Conservation (phyloP, 2,113 vertebrate genomes). For the Benitochromis conjunctus region DNA sequence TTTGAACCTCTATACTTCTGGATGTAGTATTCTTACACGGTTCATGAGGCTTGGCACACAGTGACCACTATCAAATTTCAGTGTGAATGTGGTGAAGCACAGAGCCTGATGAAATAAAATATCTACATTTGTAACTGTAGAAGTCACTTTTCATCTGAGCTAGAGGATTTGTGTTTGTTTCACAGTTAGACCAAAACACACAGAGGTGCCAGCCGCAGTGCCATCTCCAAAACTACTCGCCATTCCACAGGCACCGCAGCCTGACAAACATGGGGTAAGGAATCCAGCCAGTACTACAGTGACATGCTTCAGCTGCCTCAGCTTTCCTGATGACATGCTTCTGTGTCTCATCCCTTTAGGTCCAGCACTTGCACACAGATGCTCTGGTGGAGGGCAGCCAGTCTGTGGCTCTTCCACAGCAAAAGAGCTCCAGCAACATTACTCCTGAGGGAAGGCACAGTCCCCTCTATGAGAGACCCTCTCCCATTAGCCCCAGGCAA, state of each 20-base stretch:
- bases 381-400: not conserved
- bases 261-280: constrained; percentile 83
- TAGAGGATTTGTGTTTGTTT: not conserved
- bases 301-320: not conserved
- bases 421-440: constrained; percentile 90
- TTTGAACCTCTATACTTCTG: not conserved
- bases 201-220: constrained; percentile 81
- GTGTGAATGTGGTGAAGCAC: not conserved
- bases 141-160: not conserved
- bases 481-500: constrained; percentile 81
- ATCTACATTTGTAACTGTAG: not conserved
- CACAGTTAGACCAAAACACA: constrained; percentile 86
- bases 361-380: constrained; percentile 75
- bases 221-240: constrained; percentile 83
- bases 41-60: not conserved
- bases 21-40: not conserved
- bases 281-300: not conserved
- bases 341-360: not conserved
- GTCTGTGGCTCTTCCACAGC: constrained; percentile 70
- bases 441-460: constrained; percentile 90
- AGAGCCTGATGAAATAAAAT: not conserved
- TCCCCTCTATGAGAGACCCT: constrained; percentile 90
- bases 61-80: not conserved
- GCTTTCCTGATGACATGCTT: not conserved
- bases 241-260: constrained; percentile 85